Evolutionary conservation across 2,113 vertebrate species (phyloP).

Genomic region (Gadus chalcogrammus): DNA sequence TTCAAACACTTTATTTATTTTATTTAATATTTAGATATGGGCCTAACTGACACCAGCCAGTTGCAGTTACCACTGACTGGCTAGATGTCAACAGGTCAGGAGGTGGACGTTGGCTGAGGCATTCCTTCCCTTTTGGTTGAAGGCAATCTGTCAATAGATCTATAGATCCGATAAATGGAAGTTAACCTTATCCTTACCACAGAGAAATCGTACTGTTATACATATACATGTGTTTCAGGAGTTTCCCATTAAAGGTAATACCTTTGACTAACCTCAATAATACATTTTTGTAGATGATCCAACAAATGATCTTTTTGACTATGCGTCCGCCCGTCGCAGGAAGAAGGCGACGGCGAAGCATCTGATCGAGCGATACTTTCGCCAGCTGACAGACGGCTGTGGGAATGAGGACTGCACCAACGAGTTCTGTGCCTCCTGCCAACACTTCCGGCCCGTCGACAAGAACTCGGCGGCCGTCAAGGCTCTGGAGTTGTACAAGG

Average conservation of each 20-base stretch:
- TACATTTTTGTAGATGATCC: background rate
- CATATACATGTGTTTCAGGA: background rate
- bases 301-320: background rate
- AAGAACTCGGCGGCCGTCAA: constrained; percentile 96
- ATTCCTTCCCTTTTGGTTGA: no score
- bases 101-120: no score
- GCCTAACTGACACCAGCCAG: no score
- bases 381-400: constrained; percentile 99
- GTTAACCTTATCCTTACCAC: no score
- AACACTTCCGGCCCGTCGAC: constrained; percentile 91
- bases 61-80: no score
- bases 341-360: constrained; percentile 99
- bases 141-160: no score
- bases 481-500: constrained; percentile 97
- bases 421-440: constrained; percentile 95
- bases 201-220: no score
- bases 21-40: no score
- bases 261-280: no score
- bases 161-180: no score
- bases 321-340: constrained; percentile 77
- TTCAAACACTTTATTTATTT: no score
- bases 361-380: constrained; percentile 99
- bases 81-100: no score
- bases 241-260: background rate
- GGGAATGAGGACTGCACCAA: constrained; percentile 99